These are phyloP conservation scores for Invenusta paracnida DNA, from an alignment of 2,888 invertebrate genomes.

Conservation along the genomic window DNA sequence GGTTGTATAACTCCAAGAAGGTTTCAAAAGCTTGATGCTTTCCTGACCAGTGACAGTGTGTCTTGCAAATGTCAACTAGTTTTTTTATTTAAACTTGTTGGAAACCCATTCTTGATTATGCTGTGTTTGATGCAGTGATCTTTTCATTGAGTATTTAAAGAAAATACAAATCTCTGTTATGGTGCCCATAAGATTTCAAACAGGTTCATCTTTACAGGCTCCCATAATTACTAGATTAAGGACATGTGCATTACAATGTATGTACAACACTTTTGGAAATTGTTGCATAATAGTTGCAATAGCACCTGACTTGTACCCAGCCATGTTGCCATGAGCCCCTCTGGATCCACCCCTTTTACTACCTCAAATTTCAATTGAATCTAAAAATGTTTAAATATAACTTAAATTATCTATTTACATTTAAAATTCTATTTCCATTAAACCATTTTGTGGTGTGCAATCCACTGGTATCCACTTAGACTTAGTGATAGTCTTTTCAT, in stretches of 20 bases:
- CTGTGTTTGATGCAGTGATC: not conserved
- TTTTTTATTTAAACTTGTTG: not conserved
- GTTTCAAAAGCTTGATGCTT: not conserved
- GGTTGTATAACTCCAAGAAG: not conserved
- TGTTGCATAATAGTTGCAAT: not conserved
- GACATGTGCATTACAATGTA: not conserved
- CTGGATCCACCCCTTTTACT: too few species aligned
- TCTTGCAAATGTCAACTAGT: not conserved
- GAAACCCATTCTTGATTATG: not conserved
- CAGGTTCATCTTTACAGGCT: not conserved
- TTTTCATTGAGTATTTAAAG: not conserved
- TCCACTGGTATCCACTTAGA: too few species aligned
- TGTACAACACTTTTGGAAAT: not conserved
- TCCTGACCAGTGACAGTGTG: not conserved
- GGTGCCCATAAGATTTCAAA: not conserved
- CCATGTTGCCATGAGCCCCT: not conserved
- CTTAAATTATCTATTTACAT: too few species aligned
- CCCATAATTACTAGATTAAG: not conserved
- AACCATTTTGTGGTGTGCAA: too few species aligned
- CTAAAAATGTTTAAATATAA: too few species aligned
- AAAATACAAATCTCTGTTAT: not conserved
- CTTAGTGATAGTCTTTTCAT: too few species aligned
- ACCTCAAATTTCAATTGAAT: too few species aligned
- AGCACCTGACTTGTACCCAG: not conserved
- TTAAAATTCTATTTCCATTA: too few species aligned